Evolutionary conservation across 2,888 invertebrate species (phyloP).

Genomic region (Ischnura elegans): DNA sequence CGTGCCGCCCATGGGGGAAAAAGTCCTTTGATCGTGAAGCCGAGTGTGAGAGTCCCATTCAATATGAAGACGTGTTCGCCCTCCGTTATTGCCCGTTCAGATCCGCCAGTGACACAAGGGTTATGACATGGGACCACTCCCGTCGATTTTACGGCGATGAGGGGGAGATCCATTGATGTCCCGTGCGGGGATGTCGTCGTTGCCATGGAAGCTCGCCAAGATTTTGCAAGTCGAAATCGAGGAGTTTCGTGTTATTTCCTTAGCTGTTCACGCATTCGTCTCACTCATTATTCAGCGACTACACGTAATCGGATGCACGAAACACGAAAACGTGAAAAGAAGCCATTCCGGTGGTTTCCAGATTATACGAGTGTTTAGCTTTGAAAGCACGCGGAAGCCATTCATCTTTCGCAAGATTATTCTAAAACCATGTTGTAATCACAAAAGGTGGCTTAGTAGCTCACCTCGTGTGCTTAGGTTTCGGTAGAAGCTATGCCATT

Average conservation of each 20-base stretch:
- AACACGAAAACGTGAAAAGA: neutral
- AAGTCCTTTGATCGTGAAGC: neutral
- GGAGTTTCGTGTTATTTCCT: neutral
- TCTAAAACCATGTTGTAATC: too few species aligned
- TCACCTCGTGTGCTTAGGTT: too few species aligned
- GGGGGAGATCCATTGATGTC: neutral
- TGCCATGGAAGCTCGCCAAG: neutral
- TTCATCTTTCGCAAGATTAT: too few species aligned
- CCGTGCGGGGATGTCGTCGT: neutral
- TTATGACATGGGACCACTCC: neutral
- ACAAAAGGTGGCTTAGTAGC: too few species aligned
- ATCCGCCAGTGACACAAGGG: neutral
- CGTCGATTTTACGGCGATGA: neutral
- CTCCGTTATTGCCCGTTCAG: neutral
- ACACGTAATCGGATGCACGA: neutral
- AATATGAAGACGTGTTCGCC: neutral
- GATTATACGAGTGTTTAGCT: neutral
- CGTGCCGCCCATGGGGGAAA: neutral
- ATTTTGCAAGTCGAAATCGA: neutral
- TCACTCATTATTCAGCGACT: neutral
- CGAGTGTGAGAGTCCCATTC: neutral
- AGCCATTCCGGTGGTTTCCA: neutral
- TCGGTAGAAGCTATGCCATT: too few species aligned
- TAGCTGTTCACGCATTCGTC: neutral
- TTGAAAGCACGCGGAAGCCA: neutral